A percentile compares a stretch with the other conserved stretches of the same genome.
These are phyloP conservation scores for Homalodisca vitripennis DNA, from an alignment of 1,140 invertebrate species.

Conservation along the genomic window DNA sequence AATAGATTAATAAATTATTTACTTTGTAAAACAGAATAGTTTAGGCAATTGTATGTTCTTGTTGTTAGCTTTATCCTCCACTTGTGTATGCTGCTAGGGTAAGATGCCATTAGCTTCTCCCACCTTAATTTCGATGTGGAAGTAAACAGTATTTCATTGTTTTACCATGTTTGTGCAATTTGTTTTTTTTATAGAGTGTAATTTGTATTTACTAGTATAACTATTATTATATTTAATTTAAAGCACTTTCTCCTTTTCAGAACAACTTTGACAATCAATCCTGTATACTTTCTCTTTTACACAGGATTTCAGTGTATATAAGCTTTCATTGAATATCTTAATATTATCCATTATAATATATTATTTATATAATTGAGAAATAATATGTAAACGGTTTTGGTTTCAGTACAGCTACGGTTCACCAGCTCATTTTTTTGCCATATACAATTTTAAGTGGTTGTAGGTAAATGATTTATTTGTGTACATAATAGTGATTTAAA, in stretches of 20 bases:
- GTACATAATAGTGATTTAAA: too few relatives aligned
- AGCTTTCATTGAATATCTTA: background rate
- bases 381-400: slow-evolving; percentile 5
- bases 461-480: slow-evolving; percentile 15
- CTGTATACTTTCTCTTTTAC: slow-evolving; percentile 16
- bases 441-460: slow-evolving; percentile 17
- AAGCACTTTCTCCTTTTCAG: background rate
- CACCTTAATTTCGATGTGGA: background rate
- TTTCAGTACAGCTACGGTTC: background rate
- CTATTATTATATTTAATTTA: background rate
- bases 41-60: too few relatives aligned
- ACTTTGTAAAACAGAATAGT: too few relatives aligned
- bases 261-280: slow-evolving; percentile 16
- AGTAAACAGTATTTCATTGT: slow-evolving; percentile 14
- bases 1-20: too few relatives aligned
- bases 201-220: background rate
- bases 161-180: slow-evolving; percentile 19
- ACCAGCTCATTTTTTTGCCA: slow-evolving; percentile 3
- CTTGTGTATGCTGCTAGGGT: background rate
- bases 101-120: background rate
- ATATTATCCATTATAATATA: background rate
- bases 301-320: slow-evolving; percentile 17
- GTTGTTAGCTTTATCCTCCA: background rate
- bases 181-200: background rate
- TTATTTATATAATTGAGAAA: background rate